Percentiles rank a stretch among this genome's conserved stretches.
phyloP scores from a whole-genome alignment of 2,888 invertebrate species.

The Papilio gigon region DNA sequence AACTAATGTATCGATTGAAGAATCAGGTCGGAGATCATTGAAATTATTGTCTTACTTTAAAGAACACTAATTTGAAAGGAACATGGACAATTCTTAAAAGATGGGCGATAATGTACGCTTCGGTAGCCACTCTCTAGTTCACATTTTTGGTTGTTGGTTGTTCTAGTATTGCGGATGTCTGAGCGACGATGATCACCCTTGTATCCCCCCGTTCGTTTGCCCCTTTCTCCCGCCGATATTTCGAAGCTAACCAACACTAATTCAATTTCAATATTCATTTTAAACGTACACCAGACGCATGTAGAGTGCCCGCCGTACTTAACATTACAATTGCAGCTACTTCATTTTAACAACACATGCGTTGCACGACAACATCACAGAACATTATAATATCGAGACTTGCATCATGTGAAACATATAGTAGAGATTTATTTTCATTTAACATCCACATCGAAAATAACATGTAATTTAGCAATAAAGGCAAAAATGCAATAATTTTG shows the following conservation, averaged over 20 bases:
- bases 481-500: constrained; percentile 37
- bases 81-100: neutral
- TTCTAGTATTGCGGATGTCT: too few relatives aligned
- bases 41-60: constrained; percentile 12
- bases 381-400: constrained; percentile 30
- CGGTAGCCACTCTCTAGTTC: neutral
- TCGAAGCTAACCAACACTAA: too few relatives aligned
- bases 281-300: neutral
- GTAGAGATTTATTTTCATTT: constrained; percentile 2
- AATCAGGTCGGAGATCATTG: neutral
- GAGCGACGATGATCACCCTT: too few relatives aligned
- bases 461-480: constrained; percentile 16
- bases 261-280: neutral
- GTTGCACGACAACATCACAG: constrained; percentile 40
- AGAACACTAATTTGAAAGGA: neutral
- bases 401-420: neutral
- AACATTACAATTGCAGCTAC: constrained; percentile 34
- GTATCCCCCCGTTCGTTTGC: too few relatives aligned
- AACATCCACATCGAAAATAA: constrained; percentile 5
- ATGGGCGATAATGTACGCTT: neutral
- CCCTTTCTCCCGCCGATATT: too few relatives aligned
- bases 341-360: constrained; percentile 27
- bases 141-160: too few relatives aligned
- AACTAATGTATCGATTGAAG: neutral
- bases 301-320: constrained; percentile 21